Base-by-base conservation (phyloP, 2,797 vertebrate genomes). In the Bradypodion pumilum region DNA sequence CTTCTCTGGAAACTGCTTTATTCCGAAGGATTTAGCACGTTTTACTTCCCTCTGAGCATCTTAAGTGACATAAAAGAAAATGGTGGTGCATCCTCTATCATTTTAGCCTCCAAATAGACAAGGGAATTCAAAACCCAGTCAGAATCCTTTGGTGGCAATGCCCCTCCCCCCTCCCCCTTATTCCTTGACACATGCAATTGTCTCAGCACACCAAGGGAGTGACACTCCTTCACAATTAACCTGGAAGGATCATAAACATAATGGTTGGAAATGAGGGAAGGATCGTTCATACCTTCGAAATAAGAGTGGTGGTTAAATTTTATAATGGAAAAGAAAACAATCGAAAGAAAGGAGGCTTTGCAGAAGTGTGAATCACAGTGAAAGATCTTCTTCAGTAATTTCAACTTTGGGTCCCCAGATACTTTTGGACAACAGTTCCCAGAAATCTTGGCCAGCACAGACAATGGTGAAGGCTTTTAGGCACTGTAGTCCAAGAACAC, bases 211-310 rank as follows among this genome's bases (percentile, higher is more conserved):
- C 89, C 87, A 69, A 63, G 82, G 84, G 81, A 86, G 89, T 83
- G 90, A 72, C 82, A 90, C 83, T 70, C 77, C 80, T 91, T 88
- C 73, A 72, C 82, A 88, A 89, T 70, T 78, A 91, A 86, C 90
- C 89, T 80, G 88, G 76, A 70, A 81, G 70, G 82, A 73, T 87
- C 91, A 91, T 88, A 90, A 92, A 81, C 85, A 72, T 85, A 87
- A 83, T 86, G 88, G 88, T 82, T 89, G 89, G 90, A 89, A 86
- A 81, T 65, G 88, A 16, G 82, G 77, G 72, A 35, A 56, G 83
- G 63, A 16, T 85, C 63, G 77, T 92, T 90, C 59, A 89, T 83
- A 93, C 90, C 89, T 91, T 92, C 88, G 90, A 92, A 91, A 92
- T 91, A 91, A 75, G 59, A 63, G 70, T 37, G 23, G 62, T 56